phyloP scores from a whole-genome alignment of 2,113 vertebrate genomes.

The Diadophis punctatus region DNA sequence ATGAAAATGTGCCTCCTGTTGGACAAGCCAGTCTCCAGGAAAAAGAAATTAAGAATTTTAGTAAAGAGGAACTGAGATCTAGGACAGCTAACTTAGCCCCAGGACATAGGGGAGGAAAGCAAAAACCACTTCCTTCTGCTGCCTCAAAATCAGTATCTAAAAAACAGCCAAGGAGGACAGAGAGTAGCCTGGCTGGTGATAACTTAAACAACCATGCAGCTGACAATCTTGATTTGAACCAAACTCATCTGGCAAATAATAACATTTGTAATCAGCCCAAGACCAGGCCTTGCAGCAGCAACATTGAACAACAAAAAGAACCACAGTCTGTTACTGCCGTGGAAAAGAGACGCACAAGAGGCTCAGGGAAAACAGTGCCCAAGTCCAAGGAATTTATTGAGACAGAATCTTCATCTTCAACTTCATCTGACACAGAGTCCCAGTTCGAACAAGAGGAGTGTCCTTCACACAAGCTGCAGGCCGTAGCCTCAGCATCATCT shows the following conservation, averaged over 20 bases:
- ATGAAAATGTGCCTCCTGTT: constrained; percentile 66
- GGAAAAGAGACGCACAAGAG: constrained; percentile 68
- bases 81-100: constrained; percentile 73
- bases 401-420: constrained; percentile 74
- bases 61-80: constrained; percentile 70
- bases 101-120: constrained; percentile 68
- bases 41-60: constrained; percentile 67
- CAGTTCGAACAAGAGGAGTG: constrained; percentile 73
- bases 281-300: constrained; percentile 62
- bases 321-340: constrained; percentile 33
- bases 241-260: constrained; percentile 51
- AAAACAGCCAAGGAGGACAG: constrained; percentile 63
- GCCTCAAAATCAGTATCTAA: constrained; percentile 56
- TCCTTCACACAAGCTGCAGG: constrained; percentile 67
- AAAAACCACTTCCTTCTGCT: constrained; percentile 71
- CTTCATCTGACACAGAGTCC: constrained; percentile 79
- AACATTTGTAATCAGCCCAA: constrained; percentile 47
- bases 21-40: constrained; percentile 68
- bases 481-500: constrained; percentile 60
- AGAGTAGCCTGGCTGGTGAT: constrained; percentile 59
- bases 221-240: constrained; percentile 54
- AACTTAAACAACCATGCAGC: constrained; percentile 48
- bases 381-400: constrained; percentile 74
- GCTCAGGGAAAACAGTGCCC: constrained; percentile 61
- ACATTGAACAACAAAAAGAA: constrained; percentile 60